Conservation (phyloP, 2,888 invertebrate species). For the Chelonus formosanus region DNA sequence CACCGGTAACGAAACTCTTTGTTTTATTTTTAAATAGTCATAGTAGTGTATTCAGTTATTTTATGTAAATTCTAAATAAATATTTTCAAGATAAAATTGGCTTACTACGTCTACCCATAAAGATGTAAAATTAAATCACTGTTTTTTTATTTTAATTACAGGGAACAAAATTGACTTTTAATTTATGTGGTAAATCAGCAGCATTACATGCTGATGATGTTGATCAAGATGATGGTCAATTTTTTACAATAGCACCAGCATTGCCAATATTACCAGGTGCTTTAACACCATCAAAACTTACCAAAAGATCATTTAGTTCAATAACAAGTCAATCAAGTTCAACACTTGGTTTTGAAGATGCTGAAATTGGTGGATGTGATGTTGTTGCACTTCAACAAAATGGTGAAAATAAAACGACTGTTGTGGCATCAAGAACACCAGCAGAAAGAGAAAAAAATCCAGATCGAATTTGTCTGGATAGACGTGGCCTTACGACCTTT, state of each 20-base stretch:
- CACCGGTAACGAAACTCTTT: constrained; percentile 42
- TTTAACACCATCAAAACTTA: constrained; percentile 55
- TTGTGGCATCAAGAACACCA: constrained; percentile 75
- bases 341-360: constrained; percentile 53
- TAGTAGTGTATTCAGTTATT: no score
- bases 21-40: not conserved
- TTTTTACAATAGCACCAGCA: constrained; percentile 60
- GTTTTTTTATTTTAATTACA: constrained; percentile 29
- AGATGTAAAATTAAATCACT: no score
- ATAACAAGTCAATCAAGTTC: constrained; percentile 53
- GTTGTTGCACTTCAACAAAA: constrained; percentile 67
- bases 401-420: constrained; percentile 70
- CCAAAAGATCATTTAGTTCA: constrained; percentile 56
- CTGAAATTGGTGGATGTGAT: constrained; percentile 55
- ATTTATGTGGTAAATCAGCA: constrained; percentile 53
- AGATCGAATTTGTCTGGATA: constrained; percentile 88
- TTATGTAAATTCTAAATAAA: no score
- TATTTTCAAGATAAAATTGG: no score
- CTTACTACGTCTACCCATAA: no score
- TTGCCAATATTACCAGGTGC: constrained; percentile 60
- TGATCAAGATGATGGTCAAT: constrained; percentile 50
- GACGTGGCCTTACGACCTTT: constrained; percentile 82
- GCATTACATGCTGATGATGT: constrained; percentile 41
- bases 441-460: constrained; percentile 85
- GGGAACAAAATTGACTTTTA: constrained; percentile 52